Conservation (phyloP, 2,113 vertebrate genomes). For the Podarcis cretensis region DNA sequence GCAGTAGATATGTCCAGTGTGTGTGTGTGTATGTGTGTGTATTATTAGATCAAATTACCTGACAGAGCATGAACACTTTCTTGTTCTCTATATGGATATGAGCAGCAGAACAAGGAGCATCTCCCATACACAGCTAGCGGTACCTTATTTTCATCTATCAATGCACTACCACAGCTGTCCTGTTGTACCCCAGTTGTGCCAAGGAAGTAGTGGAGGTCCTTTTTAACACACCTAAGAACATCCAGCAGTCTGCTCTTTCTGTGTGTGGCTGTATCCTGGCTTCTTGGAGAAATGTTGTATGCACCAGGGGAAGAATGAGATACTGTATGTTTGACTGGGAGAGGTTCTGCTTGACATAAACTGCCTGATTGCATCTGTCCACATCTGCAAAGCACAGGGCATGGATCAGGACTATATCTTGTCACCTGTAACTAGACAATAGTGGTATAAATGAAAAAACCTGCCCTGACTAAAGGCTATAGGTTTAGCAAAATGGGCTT, state of each 20-base stretch:
- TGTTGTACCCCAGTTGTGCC: too few species aligned
- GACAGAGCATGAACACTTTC: too few species aligned
- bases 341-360: not conserved
- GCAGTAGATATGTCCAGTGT: not conserved
- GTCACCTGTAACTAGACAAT: too few species aligned
- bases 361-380: not conserved
- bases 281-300: not conserved
- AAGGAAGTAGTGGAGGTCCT: too few species aligned
- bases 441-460: not conserved
- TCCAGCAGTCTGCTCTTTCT: not conserved
- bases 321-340: not conserved
- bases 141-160: too few species aligned
- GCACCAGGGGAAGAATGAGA: not conserved
- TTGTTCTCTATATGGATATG: too few species aligned
- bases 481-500: not conserved
- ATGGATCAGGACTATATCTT: not conserved
- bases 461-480: not conserved
- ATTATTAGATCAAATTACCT: too few species aligned
- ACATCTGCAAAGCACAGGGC: not conserved
- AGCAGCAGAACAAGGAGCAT: too few species aligned
- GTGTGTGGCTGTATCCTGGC: not conserved
- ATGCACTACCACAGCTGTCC: too few species aligned
- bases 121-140: too few species aligned
- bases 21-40: not conserved
- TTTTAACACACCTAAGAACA: too few species aligned